Percentiles rank a stretch among this genome's conserved stretches.
These are phyloP conservation scores for Diachasmimorpha longicaudata DNA, from an alignment of 1,140 invertebrate species.

Conservation along the genomic window DNA sequence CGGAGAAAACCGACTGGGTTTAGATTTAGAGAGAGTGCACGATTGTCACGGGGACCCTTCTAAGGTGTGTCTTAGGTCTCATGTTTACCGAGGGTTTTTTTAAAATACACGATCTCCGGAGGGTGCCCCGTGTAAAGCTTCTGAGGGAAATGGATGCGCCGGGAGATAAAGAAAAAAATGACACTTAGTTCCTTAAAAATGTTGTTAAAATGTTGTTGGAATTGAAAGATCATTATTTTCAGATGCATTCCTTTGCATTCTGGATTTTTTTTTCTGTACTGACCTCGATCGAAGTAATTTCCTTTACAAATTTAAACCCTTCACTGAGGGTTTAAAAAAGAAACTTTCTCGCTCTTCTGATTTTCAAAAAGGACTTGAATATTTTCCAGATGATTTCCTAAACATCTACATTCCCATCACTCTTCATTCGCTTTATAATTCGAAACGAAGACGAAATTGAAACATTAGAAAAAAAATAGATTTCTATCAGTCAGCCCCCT, in stretches of 20 bases:
- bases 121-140: background rate
- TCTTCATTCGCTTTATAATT: background rate
- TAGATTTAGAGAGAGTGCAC: background rate
- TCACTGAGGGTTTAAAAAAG: too few relatives aligned
- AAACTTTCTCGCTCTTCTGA: too few relatives aligned
- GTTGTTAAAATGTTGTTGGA: background rate
- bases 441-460: background rate
- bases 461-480: background rate
- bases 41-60: background rate
- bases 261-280: too few relatives aligned
- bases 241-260: too few relatives aligned
- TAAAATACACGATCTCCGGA: background rate
- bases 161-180: background rate
- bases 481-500: background rate
- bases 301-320: too few relatives aligned
- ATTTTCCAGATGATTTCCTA: too few relatives aligned
- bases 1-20: background rate
- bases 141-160: background rate
- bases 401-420: background rate
- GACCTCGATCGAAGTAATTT: too few relatives aligned
- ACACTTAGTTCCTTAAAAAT: background rate
- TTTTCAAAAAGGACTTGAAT: too few relatives aligned
- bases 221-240: too few relatives aligned
- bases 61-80: background rate
- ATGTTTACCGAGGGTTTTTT: background rate